phyloP scores from a whole-genome alignment of 2,888 invertebrate species.

The Odontocolon sp. region DNA sequence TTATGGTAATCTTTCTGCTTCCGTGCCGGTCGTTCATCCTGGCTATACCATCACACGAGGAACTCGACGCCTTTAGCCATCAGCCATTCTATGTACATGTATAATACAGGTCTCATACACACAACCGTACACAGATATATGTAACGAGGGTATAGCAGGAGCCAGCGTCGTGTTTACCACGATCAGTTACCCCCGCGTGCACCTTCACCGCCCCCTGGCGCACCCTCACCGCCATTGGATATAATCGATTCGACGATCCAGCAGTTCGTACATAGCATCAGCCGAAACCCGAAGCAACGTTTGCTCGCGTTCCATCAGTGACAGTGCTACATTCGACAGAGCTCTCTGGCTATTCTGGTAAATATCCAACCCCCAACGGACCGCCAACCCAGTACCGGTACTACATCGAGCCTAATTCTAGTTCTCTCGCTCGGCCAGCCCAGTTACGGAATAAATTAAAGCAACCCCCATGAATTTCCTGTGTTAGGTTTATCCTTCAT shows the following conservation, averaged over 20 bases:
- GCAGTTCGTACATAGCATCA: conserved; percentile 27
- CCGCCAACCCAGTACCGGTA: conserved; percentile 7
- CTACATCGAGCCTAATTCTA: conserved; percentile 15
- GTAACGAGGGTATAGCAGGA: conserved; percentile 4
- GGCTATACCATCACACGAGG: conserved; percentile 42
- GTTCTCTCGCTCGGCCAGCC: conserved; percentile 23
- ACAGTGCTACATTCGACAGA: conserved; percentile 40
- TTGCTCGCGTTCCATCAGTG: conserved; percentile 50
- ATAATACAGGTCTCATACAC: not conserved
- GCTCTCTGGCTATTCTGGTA: conserved; percentile 51
- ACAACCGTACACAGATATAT: not conserved
- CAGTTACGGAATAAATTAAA: conserved; percentile 54
- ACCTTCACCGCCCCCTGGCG: conserved; percentile 19
- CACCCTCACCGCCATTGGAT: conserved; percentile 21
- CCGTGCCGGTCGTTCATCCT: conserved; percentile 62
- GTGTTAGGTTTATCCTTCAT: conserved; percentile 16
- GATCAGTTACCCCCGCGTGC: conserved; percentile 54
- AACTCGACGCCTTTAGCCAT: conserved; percentile 37
- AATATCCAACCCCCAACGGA: conserved; percentile 24
- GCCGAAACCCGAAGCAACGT: conserved; percentile 48
- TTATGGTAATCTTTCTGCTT: conserved; percentile 67
- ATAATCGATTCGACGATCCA: conserved; percentile 60
- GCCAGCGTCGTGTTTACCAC: conserved; percentile 59
- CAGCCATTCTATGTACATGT: not conserved
- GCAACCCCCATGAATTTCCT: conserved; percentile 36